Conservation (phyloP, 2,113 vertebrate genomes). For the Eretmochelys imbricata region DNA sequence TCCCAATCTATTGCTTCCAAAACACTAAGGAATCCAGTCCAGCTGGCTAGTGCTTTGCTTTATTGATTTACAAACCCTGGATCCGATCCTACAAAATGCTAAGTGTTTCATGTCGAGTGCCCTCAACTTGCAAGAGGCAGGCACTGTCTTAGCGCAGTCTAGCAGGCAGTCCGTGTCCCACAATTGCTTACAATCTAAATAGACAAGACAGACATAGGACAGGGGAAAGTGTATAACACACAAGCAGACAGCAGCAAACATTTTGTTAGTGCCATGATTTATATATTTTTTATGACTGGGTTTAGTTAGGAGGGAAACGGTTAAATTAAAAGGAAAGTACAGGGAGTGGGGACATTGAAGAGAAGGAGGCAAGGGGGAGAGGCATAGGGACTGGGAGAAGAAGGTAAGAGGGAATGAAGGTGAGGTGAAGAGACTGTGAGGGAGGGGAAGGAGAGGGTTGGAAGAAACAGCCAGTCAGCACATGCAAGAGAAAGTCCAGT, state of each 20-base stretch:
- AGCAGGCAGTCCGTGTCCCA: neutral
- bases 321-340: neutral
- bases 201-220: neutral
- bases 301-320: neutral
- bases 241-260: neutral
- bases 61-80: slow-evolving; percentile 13
- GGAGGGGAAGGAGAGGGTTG: neutral
- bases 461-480: neutral
- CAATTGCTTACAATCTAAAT: neutral
- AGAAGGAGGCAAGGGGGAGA: neutral
- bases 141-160: neutral
- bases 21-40: slow-evolving; percentile 46
- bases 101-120: neutral
- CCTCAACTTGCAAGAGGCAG: neutral
- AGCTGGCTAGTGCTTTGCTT: slow-evolving; percentile 3
- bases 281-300: neutral
- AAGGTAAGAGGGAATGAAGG: neutral
- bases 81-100: neutral
- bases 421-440: neutral
- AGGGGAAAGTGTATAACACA: neutral
- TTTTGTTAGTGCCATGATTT: neutral
- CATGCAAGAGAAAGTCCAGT: neutral
- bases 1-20: slow-evolving; percentile 49
- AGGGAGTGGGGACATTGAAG: neutral
- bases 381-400: neutral